phyloP scores from a whole-genome alignment of 2,113 vertebrate genomes.

The Brienomyrus longianalis region DNA sequence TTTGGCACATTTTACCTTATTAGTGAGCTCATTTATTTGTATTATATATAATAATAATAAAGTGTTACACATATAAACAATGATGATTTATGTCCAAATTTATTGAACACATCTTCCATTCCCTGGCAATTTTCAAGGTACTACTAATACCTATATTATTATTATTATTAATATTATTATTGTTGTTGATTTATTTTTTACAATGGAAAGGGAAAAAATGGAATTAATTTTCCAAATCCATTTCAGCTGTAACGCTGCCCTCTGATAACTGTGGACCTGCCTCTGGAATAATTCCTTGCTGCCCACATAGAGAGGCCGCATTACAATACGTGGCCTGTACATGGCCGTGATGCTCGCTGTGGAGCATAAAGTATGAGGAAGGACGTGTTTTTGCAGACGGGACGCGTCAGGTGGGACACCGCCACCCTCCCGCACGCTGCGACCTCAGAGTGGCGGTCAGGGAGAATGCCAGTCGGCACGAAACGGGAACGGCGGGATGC shows the following conservation, averaged over 20 bases:
- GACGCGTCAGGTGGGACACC: background rate
- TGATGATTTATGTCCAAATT: background rate
- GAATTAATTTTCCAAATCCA: background rate
- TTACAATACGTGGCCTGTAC: too few species aligned
- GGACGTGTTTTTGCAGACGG: background rate
- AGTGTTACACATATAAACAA: background rate
- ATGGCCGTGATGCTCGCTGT: background rate
- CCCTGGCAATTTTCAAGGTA: background rate
- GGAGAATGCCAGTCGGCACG: background rate
- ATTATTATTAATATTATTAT: background rate
- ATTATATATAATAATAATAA: background rate
- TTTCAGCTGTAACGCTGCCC: background rate
- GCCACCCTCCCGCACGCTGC: background rate
- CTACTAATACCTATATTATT: background rate
- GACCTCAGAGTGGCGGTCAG: background rate
- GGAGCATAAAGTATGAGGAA: background rate
- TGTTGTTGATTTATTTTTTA: background rate
- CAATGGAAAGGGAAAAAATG: background rate
- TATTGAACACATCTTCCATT: background rate
- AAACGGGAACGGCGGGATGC: background rate
- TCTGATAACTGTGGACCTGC: background rate
- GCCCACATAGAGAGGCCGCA: background rate
- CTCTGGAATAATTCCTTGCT: background rate
- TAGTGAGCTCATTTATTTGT: background rate
- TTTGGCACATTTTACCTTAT: background rate